These are phyloP conservation scores for Atta texana DNA, from an alignment of 1,140 invertebrate species.

Conservation along the genomic window DNA sequence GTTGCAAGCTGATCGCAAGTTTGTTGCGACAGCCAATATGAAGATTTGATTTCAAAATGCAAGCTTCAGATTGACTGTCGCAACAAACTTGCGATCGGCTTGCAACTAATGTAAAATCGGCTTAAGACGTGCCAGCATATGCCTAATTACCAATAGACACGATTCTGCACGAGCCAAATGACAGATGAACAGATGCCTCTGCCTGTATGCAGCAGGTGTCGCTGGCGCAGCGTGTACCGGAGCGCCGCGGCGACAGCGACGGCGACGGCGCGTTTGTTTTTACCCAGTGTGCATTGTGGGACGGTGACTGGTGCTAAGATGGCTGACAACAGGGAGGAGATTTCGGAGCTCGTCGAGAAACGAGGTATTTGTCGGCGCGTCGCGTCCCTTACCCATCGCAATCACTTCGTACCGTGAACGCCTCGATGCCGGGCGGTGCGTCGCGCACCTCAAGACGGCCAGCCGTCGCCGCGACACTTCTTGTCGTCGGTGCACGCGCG, in stretches of 20 bases:
- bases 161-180: not conserved
- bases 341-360: constrained; percentile 86
- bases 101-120: too few relatives aligned
- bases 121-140: too few relatives aligned
- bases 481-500: constrained; percentile 78
- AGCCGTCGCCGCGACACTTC: constrained; percentile 68
- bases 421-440: constrained; percentile 9
- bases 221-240: constrained; percentile 45
- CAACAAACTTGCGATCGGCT: too few relatives aligned
- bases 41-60: too few relatives aligned
- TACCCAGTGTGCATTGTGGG: constrained; percentile 85
- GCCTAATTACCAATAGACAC: not conserved
- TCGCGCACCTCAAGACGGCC: constrained; percentile 48
- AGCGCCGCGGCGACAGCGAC: constrained; percentile 60
- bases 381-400: constrained; percentile 42
- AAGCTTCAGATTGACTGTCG: too few relatives aligned
- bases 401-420: constrained; percentile 1
- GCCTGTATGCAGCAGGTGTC: constrained; percentile 61
- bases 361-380: constrained; percentile 85
- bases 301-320: constrained; percentile 88
- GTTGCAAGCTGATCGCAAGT: too few relatives aligned
- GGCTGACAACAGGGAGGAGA: constrained; percentile 88
- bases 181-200: too few relatives aligned
- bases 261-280: constrained; percentile 80
- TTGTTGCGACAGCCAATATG: too few relatives aligned